Evolutionary conservation across 2,888 invertebrate species (phyloP).

Genomic region (Electrophaes corylata): DNA sequence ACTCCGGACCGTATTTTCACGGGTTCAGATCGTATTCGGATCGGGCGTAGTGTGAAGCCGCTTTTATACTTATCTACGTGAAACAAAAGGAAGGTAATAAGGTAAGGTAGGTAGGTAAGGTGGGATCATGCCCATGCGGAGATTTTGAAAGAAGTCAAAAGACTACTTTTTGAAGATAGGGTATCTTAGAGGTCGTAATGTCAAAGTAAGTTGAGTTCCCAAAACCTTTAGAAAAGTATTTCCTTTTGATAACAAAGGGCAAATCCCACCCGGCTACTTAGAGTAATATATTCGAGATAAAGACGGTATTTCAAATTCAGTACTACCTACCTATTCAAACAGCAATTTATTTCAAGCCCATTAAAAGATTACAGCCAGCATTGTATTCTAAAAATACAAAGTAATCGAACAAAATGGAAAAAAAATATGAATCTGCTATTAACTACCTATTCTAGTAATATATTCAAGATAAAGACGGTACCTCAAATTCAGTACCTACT

Average conservation of each 20-base stretch:
- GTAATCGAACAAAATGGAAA: constrained; percentile 3
- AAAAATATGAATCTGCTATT: constrained; percentile 1
- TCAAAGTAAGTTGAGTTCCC: neutral
- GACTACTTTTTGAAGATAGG: too few species aligned
- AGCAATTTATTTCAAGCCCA: constrained; percentile 3
- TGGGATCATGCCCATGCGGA: too few species aligned
- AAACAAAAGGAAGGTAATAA: too few species aligned
- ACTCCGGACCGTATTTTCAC: too few species aligned
- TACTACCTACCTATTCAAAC: too few species aligned
- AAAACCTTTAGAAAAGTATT: neutral
- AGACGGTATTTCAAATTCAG: neutral
- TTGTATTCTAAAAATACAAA: constrained; percentile 4
- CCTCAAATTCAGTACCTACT: neutral
- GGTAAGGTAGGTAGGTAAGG: too few species aligned
- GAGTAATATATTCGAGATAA: neutral
- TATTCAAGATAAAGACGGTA: too few species aligned
- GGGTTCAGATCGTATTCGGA: too few species aligned
- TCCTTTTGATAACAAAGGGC: neutral
- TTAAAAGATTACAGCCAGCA: constrained; percentile 5
- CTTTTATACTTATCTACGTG: too few species aligned
- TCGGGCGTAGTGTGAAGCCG: too few species aligned
- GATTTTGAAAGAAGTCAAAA: too few species aligned
- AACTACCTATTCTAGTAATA: neutral
- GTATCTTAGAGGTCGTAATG: too few species aligned
- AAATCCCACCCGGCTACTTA: neutral